Evolutionary conservation across 2,113 vertebrate genomes (phyloP).

Genomic region (Oreochromis niloticus): DNA sequence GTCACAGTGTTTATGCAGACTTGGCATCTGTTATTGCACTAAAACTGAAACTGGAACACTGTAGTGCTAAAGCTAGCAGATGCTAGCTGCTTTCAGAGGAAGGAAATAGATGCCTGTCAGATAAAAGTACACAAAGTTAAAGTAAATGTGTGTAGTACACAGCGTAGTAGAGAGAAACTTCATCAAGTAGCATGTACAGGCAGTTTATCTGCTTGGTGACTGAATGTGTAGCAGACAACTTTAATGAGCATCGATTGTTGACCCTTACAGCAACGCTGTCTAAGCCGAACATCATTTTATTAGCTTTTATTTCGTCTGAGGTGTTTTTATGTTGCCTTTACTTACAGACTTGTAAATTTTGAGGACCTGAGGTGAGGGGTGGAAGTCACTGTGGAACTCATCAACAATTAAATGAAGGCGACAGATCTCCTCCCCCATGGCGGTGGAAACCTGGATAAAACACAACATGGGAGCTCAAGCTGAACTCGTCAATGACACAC

Average conservation of each 20-base stretch:
- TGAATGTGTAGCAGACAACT: neutral
- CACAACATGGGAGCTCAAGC: neutral
- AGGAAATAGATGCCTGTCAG: neutral
- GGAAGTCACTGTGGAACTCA: conserved; percentile 89
- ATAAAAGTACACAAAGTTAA: neutral
- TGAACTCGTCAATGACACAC: neutral
- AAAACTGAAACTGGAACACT: neutral
- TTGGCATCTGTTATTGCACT: neutral
- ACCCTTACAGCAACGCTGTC: neutral
- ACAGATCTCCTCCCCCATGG: conserved; percentile 95
- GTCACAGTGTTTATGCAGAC: neutral
- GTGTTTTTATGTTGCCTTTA: neutral
- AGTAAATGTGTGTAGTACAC: neutral
- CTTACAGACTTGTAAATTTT: conserved; percentile 91
- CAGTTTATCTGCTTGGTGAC: neutral
- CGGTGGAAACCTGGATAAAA: conserved; percentile 83
- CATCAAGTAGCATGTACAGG: neutral
- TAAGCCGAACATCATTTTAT: neutral
- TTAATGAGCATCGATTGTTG: neutral
- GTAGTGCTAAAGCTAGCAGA: neutral
- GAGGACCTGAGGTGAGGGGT: conserved; percentile 84
- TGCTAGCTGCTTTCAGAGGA: neutral
- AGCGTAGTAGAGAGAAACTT: neutral
- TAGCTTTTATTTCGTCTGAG: neutral
- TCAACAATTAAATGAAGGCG: conserved; percentile 91